Evolutionary conservation across 2,113 vertebrate genomes (phyloP).

Genomic region (Vimba vimba): DNA sequence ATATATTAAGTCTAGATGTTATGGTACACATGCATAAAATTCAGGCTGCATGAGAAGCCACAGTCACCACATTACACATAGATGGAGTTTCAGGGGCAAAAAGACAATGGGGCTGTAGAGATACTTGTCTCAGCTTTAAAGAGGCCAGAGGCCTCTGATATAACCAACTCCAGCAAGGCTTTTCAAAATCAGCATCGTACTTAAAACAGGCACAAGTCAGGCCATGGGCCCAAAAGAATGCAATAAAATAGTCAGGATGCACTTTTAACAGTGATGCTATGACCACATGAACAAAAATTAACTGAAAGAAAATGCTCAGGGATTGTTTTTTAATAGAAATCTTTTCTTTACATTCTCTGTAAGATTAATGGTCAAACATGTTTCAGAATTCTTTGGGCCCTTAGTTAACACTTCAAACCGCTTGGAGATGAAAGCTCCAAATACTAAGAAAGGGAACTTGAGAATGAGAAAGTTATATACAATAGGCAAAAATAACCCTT

Average conservation of each 20-base stretch:
- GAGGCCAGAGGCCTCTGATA: constrained; percentile 77
- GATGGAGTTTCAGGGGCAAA: constrained; percentile 37
- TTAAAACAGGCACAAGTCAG: constrained; percentile 51
- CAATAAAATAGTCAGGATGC: constrained; percentile 19
- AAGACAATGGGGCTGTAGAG: constrained; percentile 83
- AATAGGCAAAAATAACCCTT: constrained; percentile 6
- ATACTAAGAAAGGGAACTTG: constrained; percentile 33
- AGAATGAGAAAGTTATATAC: constrained; percentile 8
- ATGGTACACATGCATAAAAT: constrained; percentile 99
- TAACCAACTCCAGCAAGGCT: constrained; percentile 89
- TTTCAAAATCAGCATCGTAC: constrained; percentile 67
- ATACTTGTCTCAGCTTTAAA: constrained; percentile 89
- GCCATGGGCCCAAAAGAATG: constrained; percentile 41
- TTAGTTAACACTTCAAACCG: constrained; percentile 37
- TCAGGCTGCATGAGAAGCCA: constrained; percentile 99
- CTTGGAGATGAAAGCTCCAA: constrained; percentile 36
- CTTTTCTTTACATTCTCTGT: constrained; percentile 15
- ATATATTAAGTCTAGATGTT: constrained; percentile 99
- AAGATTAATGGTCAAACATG: constrained; percentile 1
- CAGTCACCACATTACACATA: constrained; percentile 99
- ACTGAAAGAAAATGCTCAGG: constrained; percentile 27
- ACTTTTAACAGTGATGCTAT: not conserved
- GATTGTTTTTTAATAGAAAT: constrained; percentile 23
- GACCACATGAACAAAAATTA: not conserved
- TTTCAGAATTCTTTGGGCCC: constrained; percentile 45